Evolutionary conservation across 2,797 vertebrate genomes (phyloP), one percentile per base, ranked within the genome.

Genomic region (Gadopsis marmoratus): DNA sequence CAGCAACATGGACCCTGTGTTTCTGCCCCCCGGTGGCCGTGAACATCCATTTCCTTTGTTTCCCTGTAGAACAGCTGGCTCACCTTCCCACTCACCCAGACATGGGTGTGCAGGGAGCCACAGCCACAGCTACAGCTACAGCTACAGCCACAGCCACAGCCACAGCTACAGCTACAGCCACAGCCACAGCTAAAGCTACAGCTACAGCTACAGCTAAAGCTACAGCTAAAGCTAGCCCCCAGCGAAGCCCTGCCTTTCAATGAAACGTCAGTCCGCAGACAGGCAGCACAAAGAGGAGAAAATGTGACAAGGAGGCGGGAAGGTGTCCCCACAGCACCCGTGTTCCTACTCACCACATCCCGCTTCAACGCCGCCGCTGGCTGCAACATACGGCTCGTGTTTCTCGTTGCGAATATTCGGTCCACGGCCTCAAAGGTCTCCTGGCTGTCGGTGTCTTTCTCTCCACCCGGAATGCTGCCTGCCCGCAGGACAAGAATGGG

Each of bases 401-500:
- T 43, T 56, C 7, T 13, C 1, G 8, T 9, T 3, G 48, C 58
- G 43, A 64, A 76, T 67, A 9, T 35, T 60, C 70, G 43, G 61
- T 73, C 39, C 45, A 26, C 76, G 90, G 92, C 87, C 85, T 88
- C 47, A 74, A 86, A 86, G 45, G 65, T 85, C 76, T 58, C 55
- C 63, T 45, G 51, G 88, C 85, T 92, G 55, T 81, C 65, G 85
- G 76, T 66, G 37, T 76, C 78, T 82, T 60, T 89, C 90, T 89
- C 90, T 91, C 92, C 91, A 86, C 90, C 94, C 90, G 90, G 90
- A 92, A 89, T 90, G 86, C 91, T 93, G 93, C 88, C 92, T 93
- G 93, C 88, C 92, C 87, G 92, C 90, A 83, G 93, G 91, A 95
- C 94, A 94, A 95, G 91, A 95, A 96, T 94, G 93, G 92, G 90